Evolutionary conservation across 2,888 invertebrate genomes (phyloP).

Genomic region (Hyalella azteca): DNA sequence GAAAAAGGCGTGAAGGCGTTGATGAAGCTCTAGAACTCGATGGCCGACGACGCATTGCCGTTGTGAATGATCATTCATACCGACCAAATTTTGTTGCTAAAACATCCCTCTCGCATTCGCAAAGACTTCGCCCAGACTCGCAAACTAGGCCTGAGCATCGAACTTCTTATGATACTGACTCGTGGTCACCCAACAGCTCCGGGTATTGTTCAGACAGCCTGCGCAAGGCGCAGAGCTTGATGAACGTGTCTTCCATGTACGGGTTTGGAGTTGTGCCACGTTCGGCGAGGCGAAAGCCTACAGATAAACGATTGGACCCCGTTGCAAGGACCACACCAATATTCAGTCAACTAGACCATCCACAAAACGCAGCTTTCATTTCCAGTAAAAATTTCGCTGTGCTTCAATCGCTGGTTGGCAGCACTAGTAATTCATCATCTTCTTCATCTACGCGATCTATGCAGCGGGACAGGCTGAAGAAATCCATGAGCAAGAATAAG

Average conservation of each 20-base stretch:
- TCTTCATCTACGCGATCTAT: slow-evolving; percentile 19
- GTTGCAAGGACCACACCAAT: neutral
- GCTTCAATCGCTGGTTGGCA: neutral
- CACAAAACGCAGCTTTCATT: slow-evolving; percentile 14
- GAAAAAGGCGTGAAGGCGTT: slow-evolving; percentile 47
- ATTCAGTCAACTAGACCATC: neutral
- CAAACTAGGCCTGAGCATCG: neutral
- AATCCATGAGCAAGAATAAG: neutral
- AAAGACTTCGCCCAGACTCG: neutral
- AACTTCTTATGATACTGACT: neutral
- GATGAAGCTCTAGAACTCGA: slow-evolving; percentile 43
- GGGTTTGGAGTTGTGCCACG: neutral
- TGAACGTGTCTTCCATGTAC: neutral
- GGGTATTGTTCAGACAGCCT: slow-evolving; percentile 16
- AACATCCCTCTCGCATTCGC: neutral
- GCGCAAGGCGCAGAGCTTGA: neutral
- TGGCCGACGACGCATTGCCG: slow-evolving; percentile 36
- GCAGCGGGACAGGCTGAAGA: neutral
- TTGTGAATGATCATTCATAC: neutral
- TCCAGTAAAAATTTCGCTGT: slow-evolving; percentile 1
- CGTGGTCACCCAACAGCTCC: slow-evolving; percentile 28
- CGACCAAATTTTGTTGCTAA: neutral
- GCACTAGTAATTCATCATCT: slow-evolving; percentile 25
- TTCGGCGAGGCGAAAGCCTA: too few species aligned
- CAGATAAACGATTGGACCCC: neutral